Conservation (phyloP, 2,113 vertebrate species). For the Siniperca knerii region DNA sequence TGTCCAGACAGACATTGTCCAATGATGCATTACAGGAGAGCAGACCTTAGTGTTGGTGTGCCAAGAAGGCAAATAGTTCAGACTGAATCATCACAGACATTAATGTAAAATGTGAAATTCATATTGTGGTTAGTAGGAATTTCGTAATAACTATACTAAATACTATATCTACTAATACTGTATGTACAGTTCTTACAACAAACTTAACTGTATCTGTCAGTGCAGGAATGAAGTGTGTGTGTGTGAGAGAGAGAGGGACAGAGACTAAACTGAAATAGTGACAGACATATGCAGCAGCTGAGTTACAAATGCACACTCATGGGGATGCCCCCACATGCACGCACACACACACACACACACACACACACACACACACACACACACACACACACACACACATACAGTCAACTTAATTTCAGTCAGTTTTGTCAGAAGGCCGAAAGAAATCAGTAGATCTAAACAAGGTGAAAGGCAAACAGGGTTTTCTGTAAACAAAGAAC, state of each 20-base stretch:
- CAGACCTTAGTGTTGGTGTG: neutral
- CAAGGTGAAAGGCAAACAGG: neutral
- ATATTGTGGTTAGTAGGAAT: neutral
- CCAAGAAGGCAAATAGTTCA: slow-evolving; percentile 22
- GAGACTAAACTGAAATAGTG: slow-evolving; percentile 54
- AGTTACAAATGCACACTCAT: slow-evolving; percentile 49
- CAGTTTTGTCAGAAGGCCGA: neutral
- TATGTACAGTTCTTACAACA: neutral
- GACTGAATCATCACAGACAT: neutral
- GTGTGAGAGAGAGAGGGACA: neutral
- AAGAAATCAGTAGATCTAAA: neutral
- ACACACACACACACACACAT: neutral
- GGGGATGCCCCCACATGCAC: slow-evolving; percentile 3
- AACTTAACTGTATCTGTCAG: neutral
- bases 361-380: slow-evolving; percentile 23
- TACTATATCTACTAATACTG: neutral
- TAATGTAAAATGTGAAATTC: slow-evolving; percentile 10
- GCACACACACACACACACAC: slow-evolving; percentile 6
- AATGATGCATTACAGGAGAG: slow-evolving; percentile 10
- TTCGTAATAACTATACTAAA: neutral
- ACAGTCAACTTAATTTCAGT: neutral
- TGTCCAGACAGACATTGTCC: slow-evolving; percentile 11
- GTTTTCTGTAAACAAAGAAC: neutral
- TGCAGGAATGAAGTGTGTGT: neutral
- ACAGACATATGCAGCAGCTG: slow-evolving; percentile 73